phyloP scores from a whole-genome alignment of 2,797 vertebrate species.

The Luscinia luscinia region DNA sequence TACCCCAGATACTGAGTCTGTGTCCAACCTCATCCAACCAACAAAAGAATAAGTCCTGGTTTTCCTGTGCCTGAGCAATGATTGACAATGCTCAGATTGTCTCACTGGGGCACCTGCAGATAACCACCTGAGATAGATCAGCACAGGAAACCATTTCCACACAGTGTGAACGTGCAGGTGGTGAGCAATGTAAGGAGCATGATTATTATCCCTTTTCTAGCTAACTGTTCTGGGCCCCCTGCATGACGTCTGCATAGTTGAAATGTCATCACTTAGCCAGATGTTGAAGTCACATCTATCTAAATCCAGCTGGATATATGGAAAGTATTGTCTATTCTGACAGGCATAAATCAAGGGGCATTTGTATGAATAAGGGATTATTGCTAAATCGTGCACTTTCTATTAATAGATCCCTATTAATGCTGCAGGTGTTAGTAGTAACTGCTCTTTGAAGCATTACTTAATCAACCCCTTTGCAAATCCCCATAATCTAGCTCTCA shows the following conservation, averaged over 20 bases:
- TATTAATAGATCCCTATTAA: slow-evolving; percentile 77
- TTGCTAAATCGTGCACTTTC: slow-evolving; percentile 59
- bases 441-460: slow-evolving; percentile 77
- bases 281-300: slow-evolving; percentile 68
- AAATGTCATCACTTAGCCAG: slow-evolving; percentile 72
- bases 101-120: slow-evolving; percentile 50
- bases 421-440: slow-evolving; percentile 75
- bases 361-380: slow-evolving; percentile 73
- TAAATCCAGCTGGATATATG: slow-evolving; percentile 51
- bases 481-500: slow-evolving; percentile 78
- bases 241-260: slow-evolving; percentile 50
- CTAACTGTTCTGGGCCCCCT: slow-evolving; percentile 42
- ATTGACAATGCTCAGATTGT: slow-evolving; percentile 41
- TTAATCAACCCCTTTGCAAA: slow-evolving; percentile 77
- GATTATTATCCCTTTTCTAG: slow-evolving; percentile 53
- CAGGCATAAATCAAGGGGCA: slow-evolving; percentile 63
- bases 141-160: slow-evolving; percentile 67
- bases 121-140: slow-evolving; percentile 65
- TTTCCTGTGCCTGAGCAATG: neutral
- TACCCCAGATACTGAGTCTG: neutral
- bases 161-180: slow-evolving; percentile 23
- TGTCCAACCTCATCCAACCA: neutral
- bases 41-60: neutral
- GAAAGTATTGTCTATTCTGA: slow-evolving; percentile 49
- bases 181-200: slow-evolving; percentile 1